These are phyloP conservation scores for Pseudococcus jackbeardsleyi DNA, from an alignment of 2,888 invertebrate genomes.

Conservation along the genomic window DNA sequence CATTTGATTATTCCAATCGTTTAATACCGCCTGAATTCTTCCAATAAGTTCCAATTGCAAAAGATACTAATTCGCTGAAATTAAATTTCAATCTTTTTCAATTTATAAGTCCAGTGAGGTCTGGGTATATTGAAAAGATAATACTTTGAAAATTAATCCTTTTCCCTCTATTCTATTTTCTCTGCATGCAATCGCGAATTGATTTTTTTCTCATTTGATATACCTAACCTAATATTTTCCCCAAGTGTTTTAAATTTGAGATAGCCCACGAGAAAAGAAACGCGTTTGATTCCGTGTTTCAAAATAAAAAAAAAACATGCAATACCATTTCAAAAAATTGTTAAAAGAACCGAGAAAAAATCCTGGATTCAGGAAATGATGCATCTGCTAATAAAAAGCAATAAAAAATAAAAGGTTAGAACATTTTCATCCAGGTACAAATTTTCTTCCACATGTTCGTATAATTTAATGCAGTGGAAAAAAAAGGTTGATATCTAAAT, in stretches of 20 bases:
- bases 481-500: not conserved
- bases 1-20: not conserved
- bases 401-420: not conserved
- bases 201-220: not conserved
- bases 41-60: not conserved
- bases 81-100: conserved; percentile 10
- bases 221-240: not conserved
- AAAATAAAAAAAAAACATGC: not conserved
- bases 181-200: not conserved
- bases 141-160: not conserved
- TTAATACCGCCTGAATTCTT: not conserved
- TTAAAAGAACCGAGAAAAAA: not conserved
- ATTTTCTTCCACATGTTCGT: not conserved
- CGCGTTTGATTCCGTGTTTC: not conserved
- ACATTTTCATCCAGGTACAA: not conserved
- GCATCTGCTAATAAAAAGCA: not conserved
- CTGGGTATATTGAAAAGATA: not conserved
- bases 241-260: not conserved
- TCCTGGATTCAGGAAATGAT: not conserved
- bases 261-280: not conserved
- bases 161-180: not conserved
- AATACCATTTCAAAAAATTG: not conserved
- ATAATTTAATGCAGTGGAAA: not conserved
- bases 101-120: not conserved
- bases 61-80: not conserved